These are phyloP conservation scores for Philaethria dido DNA, from an alignment of 2,888 invertebrate genomes.

Conservation along the genomic window DNA sequence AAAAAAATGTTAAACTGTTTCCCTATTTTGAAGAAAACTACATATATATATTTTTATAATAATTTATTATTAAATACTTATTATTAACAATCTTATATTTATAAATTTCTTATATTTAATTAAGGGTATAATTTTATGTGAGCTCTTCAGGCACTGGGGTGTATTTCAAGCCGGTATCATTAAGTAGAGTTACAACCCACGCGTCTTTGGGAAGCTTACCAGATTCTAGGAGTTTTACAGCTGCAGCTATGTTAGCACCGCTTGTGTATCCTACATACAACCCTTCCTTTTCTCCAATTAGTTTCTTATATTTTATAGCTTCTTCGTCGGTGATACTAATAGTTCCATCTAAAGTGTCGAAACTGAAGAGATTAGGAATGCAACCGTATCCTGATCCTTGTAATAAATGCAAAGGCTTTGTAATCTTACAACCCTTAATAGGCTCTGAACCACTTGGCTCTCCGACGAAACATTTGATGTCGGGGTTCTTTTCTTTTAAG, in stretches of 20 bases:
- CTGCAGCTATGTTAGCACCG: constrained; percentile 75
- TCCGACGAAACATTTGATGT: constrained; percentile 65
- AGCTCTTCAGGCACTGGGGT: constrained; percentile 63
- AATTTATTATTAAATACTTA: constrained; percentile 12
- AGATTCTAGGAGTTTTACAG: constrained; percentile 68
- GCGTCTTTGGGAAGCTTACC: constrained; percentile 67
- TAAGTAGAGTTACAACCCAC: constrained; percentile 73
- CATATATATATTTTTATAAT: not conserved
- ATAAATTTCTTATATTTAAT: not conserved
- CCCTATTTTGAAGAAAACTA: too few relatives aligned
- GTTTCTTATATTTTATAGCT: constrained; percentile 62
- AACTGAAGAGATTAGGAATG: constrained; percentile 68
- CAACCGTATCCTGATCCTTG: constrained; percentile 78
- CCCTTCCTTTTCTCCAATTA: constrained; percentile 72
- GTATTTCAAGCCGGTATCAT: constrained; percentile 74
- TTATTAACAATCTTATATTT: not conserved
- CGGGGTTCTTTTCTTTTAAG: constrained; percentile 70
- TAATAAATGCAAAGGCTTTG: constrained; percentile 73
- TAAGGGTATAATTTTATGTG: constrained; percentile 4
- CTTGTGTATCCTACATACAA: constrained; percentile 76
- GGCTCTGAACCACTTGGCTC: constrained; percentile 73
- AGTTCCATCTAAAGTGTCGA: constrained; percentile 69
- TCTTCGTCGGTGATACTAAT: constrained; percentile 72
- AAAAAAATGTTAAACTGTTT: too few relatives aligned
- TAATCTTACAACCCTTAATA: constrained; percentile 68